A percentile compares a stretch with the other conserved stretches of the same genome.
These are phyloP conservation scores for Sakesphorus luctuosus DNA, from an alignment of 2,113 vertebrate species.

Conservation along the genomic window DNA sequence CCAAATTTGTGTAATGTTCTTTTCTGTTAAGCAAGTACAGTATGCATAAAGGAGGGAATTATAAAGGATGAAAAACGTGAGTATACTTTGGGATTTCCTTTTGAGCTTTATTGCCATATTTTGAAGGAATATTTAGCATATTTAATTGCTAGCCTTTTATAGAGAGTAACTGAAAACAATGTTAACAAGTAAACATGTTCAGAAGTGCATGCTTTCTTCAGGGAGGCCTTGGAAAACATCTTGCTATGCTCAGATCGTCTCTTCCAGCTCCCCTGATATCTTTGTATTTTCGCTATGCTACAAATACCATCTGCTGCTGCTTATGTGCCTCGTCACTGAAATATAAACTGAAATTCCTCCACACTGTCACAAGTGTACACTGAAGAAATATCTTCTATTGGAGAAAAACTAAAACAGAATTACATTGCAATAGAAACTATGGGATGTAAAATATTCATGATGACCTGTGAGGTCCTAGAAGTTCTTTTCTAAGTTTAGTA, in stretches of 20 bases:
- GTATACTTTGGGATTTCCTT: neutral
- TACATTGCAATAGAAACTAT: neutral
- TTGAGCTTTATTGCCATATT: neutral
- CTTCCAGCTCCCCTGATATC: constrained; percentile 44
- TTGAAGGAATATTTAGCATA: neutral
- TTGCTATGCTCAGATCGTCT: neutral
- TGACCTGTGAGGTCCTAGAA: neutral
- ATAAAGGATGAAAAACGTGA: neutral
- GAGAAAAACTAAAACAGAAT: neutral
- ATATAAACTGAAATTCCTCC: constrained; percentile 50
- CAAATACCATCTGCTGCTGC: constrained; percentile 53
- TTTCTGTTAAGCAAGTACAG: neutral
- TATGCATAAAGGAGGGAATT: neutral
- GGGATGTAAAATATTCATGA: neutral
- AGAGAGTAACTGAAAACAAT: neutral
- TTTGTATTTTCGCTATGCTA: constrained; percentile 2
- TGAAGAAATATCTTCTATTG: neutral
- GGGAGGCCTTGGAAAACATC: neutral
- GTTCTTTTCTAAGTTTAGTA: neutral
- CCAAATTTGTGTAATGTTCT: neutral
- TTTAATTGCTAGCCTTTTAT: neutral
- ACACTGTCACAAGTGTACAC: neutral
- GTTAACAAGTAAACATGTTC: neutral
- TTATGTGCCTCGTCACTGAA: constrained; percentile 30
- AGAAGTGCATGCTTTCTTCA: neutral